Base-by-base conservation (phyloP, 2,888 invertebrate genomes). In the Didymodactylos carnosus region DNA sequence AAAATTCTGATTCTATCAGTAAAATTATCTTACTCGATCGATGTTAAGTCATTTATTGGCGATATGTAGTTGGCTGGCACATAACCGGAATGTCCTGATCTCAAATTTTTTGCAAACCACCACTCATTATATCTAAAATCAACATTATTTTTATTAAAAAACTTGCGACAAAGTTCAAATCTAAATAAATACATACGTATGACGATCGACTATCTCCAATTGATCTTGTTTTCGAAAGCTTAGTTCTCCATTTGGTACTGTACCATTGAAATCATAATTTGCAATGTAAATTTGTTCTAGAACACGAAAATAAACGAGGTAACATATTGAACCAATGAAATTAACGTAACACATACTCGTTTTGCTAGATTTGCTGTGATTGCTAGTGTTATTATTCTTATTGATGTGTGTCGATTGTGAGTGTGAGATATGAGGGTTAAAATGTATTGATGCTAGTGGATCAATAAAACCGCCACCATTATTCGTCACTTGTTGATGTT, bases 31-130 rank as follows among this genome's bases (percentile, higher is more conserved):
- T 71, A 73, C 73, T 75, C 75, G 43, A 39, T 72, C 23, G 71
- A 69, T 51, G 72, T 72, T 70, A 75, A 69, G 51, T 75, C 72
- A 53, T 75, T 72, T 39, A 75, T 53, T n/a, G 72, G 41, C 23
- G 75, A 71, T 27, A 75, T 72, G 39, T 75, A 75, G 51, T 72
- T 72, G 25, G 69, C 46, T 41, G 75, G 75, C 23, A 75, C 72
- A 75, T 72, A 75, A 41, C 75, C 75, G n/a, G 46, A 49, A 41
- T 72, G 62, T 46, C 72, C 69, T 25, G 75, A 72, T 27, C 75
- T 69, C n/a, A 72, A 23, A 46, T 75, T 72, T 70, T 69, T 75
- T 10, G 75, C 75, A 29, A 72, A 39, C 75, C 75, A 75, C 75
- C 75, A 75, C 40, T 75, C 75, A 10, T 72, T 72, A 72, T 72